Evolutionary conservation across 2,797 vertebrate species (phyloP).

Genomic region (Argya squamiceps): DNA sequence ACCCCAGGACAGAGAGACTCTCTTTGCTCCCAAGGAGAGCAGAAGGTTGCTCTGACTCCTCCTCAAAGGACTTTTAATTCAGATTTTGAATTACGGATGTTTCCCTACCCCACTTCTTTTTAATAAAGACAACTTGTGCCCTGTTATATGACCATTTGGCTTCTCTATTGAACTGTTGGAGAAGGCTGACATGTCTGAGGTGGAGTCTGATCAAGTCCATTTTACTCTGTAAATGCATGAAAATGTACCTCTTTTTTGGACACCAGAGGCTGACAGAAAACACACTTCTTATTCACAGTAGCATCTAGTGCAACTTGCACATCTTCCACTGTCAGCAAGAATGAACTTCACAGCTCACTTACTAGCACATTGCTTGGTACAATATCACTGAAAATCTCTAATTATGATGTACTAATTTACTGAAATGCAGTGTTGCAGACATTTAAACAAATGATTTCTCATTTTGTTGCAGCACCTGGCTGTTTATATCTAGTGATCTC

Average conservation of each 20-base stretch:
- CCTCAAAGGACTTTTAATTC: background rate
- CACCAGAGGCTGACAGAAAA: background rate
- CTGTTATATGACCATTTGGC: accelerated
- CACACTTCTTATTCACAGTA: background rate
- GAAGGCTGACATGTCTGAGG: background rate
- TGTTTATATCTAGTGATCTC: background rate
- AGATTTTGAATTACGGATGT: background rate
- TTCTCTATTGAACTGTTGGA: background rate
- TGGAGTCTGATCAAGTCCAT: background rate
- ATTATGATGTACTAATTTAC: background rate
- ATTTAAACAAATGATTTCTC: background rate
- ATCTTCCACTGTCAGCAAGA: background rate
- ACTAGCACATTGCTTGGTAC: background rate
- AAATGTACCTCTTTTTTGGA: background rate
- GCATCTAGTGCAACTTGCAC: background rate
- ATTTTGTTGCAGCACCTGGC: background rate
- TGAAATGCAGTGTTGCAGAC: background rate
- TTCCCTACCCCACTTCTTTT: background rate
- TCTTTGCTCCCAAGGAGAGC: background rate
- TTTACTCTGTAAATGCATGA: background rate
- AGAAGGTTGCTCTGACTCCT: background rate
- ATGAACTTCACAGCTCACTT: background rate
- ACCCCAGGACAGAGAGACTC: background rate
- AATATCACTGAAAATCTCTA: background rate
- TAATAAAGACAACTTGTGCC: background rate